Evolutionary conservation across 2,888 invertebrate species (phyloP).

Genomic region (Hirudinaria manillensis): DNA sequence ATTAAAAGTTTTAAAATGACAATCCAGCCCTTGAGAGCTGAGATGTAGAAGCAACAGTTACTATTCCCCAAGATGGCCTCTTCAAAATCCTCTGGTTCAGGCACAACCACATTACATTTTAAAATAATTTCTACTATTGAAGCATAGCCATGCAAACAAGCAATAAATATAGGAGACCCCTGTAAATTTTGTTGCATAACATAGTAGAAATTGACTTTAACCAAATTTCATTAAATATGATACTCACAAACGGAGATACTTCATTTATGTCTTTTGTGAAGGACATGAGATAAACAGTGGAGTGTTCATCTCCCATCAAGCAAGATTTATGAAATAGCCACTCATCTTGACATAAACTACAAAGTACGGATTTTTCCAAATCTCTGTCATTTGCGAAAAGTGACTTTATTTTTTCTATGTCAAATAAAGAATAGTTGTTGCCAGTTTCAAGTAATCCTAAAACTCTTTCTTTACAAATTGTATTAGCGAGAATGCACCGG

Average conservation of each 20-base stretch:
- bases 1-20: conserved; percentile 11
- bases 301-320: conserved; percentile 14
- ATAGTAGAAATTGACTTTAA: background rate
- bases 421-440: conserved; percentile 2
- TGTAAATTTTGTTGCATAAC: background rate
- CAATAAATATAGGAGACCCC: conserved; percentile 12
- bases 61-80: background rate
- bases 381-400: background rate
- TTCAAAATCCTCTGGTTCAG: conserved; percentile 8
- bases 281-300: background rate
- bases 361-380: background rate
- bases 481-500: no score
- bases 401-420: background rate
- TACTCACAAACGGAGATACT: conserved; percentile 6
- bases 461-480: background rate
- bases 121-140: conserved; percentile 19
- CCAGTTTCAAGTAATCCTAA: background rate
- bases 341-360: background rate
- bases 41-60: background rate
- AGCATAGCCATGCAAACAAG: conserved; percentile 8
- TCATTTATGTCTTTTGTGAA: background rate
- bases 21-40: conserved; percentile 9
- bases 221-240: background rate
- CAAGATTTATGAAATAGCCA: background rate
- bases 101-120: background rate